phyloP scores from a whole-genome alignment of 2,797 vertebrate species.

The Halcyon badia region DNA sequence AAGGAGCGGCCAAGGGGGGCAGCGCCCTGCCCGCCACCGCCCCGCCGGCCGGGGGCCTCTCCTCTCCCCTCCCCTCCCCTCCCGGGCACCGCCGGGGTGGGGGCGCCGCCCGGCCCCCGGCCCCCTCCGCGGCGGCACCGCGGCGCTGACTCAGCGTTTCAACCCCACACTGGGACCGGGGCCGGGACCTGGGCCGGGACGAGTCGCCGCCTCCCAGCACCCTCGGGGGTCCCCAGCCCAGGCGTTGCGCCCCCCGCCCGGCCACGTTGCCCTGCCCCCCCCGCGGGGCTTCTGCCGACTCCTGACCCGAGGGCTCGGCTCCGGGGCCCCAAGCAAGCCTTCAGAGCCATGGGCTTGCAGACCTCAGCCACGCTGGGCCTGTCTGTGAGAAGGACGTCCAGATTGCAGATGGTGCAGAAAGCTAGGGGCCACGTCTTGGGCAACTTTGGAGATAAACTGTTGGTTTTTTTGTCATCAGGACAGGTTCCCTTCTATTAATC shows the following conservation, averaged over 20 bases:
- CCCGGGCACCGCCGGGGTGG: background rate
- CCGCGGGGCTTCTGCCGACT: background rate
- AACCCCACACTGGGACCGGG: background rate
- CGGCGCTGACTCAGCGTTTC: constrained; percentile 27
- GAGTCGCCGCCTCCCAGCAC: background rate
- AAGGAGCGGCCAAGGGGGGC: constrained; percentile 9
- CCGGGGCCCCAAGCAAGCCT: background rate
- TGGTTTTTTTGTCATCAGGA: background rate
- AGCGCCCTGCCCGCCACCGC: background rate
- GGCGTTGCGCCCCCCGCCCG: background rate
- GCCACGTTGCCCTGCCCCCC: background rate
- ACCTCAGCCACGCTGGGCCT: background rate
- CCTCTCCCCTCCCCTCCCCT: background rate
- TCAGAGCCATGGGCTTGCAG: background rate
- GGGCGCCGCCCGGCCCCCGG: background rate
- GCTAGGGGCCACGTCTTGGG: background rate
- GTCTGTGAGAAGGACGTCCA: background rate
- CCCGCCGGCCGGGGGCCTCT: background rate
- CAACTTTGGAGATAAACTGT: background rate
- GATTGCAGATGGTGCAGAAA: background rate
- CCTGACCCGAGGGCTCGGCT: background rate
- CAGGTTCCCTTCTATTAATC: background rate
- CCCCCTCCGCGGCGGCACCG: background rate
- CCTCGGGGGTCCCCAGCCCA: background rate
- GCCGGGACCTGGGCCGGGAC: background rate